Conservation (phyloP, 2,888 invertebrate genomes). For the Aphodius granarius region DNA sequence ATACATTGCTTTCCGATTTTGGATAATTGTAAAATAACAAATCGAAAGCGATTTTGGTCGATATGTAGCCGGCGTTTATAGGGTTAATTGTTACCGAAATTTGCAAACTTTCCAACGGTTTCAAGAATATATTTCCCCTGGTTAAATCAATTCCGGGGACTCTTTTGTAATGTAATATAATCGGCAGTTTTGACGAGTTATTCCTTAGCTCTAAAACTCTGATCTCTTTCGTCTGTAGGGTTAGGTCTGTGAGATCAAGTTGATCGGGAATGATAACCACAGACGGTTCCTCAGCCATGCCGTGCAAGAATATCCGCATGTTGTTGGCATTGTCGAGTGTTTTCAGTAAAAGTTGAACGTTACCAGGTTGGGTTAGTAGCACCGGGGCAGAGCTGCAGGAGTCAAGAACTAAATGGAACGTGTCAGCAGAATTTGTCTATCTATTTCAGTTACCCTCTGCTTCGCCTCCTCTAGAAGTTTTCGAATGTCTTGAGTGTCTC, state of each 20-base stretch:
- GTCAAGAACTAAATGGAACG: not conserved
- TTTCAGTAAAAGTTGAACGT: not conserved
- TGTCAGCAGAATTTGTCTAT: not conserved
- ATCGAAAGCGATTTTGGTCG: constrained; percentile 34
- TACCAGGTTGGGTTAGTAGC: not conserved
- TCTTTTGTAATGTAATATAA: constrained; percentile 37
- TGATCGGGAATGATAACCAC: constrained; percentile 1
- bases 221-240: not conserved
- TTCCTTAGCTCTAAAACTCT: constrained; percentile 30
- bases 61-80: constrained; percentile 34
- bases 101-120: constrained; percentile 31
- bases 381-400: not conserved
- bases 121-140: constrained; percentile 34
- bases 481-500: not conserved
- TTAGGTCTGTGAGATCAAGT: not conserved
- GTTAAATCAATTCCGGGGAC: constrained; percentile 41
- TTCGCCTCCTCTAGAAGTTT: not conserved
- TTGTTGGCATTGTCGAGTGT: not conserved
- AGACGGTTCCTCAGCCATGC: not conserved
- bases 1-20: not conserved
- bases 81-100: constrained; percentile 35
- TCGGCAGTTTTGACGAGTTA: constrained; percentile 37
- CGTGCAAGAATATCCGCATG: not conserved
- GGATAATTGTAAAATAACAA: constrained; percentile 32
- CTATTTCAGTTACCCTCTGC: not conserved